Base-by-base conservation (phyloP, 1,140 invertebrate genomes). In the Coelopa frigida region DNA sequence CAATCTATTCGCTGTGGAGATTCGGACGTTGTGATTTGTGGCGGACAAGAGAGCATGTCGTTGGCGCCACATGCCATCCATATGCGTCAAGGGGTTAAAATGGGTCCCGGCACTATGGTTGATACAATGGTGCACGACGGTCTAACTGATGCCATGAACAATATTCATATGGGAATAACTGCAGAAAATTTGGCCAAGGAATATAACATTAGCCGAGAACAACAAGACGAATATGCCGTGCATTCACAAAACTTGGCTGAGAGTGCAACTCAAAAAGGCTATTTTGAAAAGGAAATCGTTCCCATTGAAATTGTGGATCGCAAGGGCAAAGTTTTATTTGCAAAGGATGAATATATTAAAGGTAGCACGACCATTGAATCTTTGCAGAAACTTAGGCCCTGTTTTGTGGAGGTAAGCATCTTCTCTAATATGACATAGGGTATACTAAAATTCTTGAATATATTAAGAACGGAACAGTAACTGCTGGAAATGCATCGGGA, bases 1-100 rank as follows among this genome's bases (percentile, higher is more conserved):
- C 78, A 85, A 59, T 76, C 85, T 8, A 85, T 93, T 46, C 75
- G 77, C 54, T 65, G 69, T 47, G 85, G 82, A 3, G 85, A 90
- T 61, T 73, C 78, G 24, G 69, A 78, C 15, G 72, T 91, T 41
- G 78, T 90, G 4, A 75, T 93, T 32, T 83, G 82, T 58, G 89
- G 88, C 26, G 90, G 90, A 1, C 85, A 89, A 72, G 90, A 94
- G 72, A 85, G 70, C 54, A 94, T 94, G 90, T 87, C 83, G 49
- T 74, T 80, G 63, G 78, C 87, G 5, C 84, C 83, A 6, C 89
- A 94, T 70, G 75, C 75, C 20, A 70, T 80, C 37, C 68, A 79
- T 50, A 52, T 91, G 44, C 74, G 89, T 47, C 62, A 70, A 53
- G 83, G 82, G 26, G 54, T 77, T 0, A 89, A 86, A 72, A 74